These are phyloP conservation scores for Diogma glabrata DNA, from an alignment of 2,888 invertebrate species.

Conservation along the genomic window DNA sequence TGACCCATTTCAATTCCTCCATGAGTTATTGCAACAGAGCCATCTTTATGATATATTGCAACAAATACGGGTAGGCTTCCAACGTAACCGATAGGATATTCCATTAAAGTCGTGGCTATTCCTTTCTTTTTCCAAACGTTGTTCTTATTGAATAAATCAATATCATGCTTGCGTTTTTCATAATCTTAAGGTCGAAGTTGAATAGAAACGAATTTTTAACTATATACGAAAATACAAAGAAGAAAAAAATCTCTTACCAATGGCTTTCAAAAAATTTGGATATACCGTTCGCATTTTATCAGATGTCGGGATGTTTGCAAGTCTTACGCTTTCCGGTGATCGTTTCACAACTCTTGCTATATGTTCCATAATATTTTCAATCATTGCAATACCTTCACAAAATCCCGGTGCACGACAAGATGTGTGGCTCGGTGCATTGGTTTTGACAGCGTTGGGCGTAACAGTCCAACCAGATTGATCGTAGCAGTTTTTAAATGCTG, in stretches of 20 bases:
- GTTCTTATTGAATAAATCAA: slow-evolving; percentile 45
- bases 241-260: too few relatives aligned
- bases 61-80: slow-evolving; percentile 43
- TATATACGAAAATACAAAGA: too few relatives aligned
- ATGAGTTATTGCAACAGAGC: slow-evolving; percentile 51
- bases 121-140: slow-evolving; percentile 70
- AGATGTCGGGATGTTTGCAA: slow-evolving; percentile 41
- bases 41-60: slow-evolving; percentile 55
- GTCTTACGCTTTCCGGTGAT: slow-evolving; percentile 46
- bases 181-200: slow-evolving; percentile 42
- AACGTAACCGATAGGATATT: slow-evolving; percentile 41
- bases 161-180: slow-evolving; percentile 39
- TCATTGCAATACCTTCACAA: slow-evolving; percentile 1
- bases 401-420: neutral
- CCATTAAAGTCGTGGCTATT: slow-evolving; percentile 49
- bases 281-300: slow-evolving; percentile 37
- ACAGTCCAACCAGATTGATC: neutral
- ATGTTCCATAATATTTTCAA: slow-evolving; percentile 2
- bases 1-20: slow-evolving; percentile 62
- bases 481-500: slow-evolving; percentile 29
- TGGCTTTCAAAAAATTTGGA: too few relatives aligned
- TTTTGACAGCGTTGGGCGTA: neutral
- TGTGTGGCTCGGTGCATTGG: neutral
- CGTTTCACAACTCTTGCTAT: slow-evolving; percentile 33
- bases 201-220: slow-evolving; percentile 43